Percentiles rank a stretch among this genome's conserved stretches.
phyloP scores from a whole-genome alignment of 2,797 vertebrate species.

The Botia almorhae region DNA sequence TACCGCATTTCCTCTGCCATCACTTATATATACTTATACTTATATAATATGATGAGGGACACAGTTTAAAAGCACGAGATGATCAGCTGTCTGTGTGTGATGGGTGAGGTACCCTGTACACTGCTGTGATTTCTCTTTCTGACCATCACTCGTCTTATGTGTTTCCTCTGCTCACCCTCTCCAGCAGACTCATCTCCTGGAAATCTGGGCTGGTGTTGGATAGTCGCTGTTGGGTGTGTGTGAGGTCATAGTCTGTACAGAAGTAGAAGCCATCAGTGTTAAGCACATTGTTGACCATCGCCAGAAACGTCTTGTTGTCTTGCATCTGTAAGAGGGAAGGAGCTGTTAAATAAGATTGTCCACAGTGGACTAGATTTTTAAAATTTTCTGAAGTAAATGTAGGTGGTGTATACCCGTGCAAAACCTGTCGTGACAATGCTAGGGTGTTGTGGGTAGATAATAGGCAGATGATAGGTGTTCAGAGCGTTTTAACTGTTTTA shows the following conservation, averaged over 20 bases:
- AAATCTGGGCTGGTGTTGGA: conserved; percentile 97
- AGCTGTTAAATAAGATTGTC: neutral
- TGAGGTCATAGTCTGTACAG: conserved; percentile 93
- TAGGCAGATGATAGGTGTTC: no score
- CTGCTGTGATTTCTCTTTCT: neutral
- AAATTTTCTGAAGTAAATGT: neutral
- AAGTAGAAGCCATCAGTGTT: conserved; percentile 97
- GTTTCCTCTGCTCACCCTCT: conserved; percentile 84
- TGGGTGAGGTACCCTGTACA: neutral
- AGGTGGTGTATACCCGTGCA: neutral
- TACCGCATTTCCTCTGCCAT: conserved; percentile 5
- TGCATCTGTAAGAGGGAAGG: conserved; percentile 80
- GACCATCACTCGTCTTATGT: neutral
- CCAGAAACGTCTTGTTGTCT: conserved; percentile 94
- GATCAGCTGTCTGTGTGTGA: neutral
- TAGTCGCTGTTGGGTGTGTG: conserved; percentile 92
- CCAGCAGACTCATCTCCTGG: conserved; percentile 96
- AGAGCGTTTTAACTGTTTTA: no score
- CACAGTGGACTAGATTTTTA: neutral
- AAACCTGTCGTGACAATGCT: neutral
- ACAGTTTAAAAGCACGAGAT: conserved; percentile 18
- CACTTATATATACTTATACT: no score
- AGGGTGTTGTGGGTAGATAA: no score
- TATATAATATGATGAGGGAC: conserved; percentile 35
- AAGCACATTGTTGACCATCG: conserved; percentile 93